Base-by-base conservation (phyloP, 1,140 invertebrate genomes). In the Drosophila oshimai region DNA sequence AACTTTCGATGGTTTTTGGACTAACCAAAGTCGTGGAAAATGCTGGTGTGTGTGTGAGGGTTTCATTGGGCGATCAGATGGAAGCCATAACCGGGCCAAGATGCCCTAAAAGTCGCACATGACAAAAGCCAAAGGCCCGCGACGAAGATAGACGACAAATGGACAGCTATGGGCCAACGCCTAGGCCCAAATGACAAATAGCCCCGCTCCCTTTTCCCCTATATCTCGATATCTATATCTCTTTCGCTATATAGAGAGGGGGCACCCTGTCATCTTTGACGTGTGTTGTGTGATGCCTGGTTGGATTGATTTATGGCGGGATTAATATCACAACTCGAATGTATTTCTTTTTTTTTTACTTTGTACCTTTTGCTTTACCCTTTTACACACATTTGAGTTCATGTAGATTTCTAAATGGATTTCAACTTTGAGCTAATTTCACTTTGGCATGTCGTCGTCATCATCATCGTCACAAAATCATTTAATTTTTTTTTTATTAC, bases 371-470 rank as follows among this genome's bases (percentile, higher is more conserved):
- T 44, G 37, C 28, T 39, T 78, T 71, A 49, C 49, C 46, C 49
- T 70, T 69, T 58, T 71, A 57, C 67, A 55, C 64, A 41, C 51
- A 60, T 81, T 74, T 50, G 54, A 51, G 55, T 55, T 72, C 68
- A 79, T 74, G 77, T 83, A 55, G 69, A 79, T 86, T 86, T 86
- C 74, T 73, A 84, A 86, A 84, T 84, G 74, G 54, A 60, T 86
- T 84, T 80, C 80, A 86, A 75, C 80, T 86, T 86, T 84, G 75
- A 44, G 77, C 75, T 74, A 84, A 86, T 84, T 84, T 84, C 80
- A 80, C 80, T 86, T 83, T 74, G 62, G 49, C 74, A 46, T 77
- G 36, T 55, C 50, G 61, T 51, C 34, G 33, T 58, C 54, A n/a
- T 24, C 33, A 7, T 36, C 33, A 5, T 29, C 55, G 17, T 60